These are phyloP conservation scores for Rhinolophus ferrumequinum DNA, from an alignment of 2,113 vertebrate species.

Conservation along the genomic window DNA sequence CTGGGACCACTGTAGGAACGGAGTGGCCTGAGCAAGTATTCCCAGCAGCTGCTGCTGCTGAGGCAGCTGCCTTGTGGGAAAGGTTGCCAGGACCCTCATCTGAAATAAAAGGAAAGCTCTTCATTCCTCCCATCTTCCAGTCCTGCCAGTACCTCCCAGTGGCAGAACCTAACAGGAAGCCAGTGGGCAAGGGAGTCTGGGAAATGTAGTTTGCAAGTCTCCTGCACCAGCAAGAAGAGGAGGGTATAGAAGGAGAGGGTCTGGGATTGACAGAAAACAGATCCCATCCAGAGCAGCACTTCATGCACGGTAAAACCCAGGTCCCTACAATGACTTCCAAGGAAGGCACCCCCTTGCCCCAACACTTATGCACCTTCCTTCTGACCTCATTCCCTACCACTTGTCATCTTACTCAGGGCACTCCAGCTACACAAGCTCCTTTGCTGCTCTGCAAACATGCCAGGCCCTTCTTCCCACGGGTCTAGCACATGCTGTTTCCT, in stretches of 20 bases:
- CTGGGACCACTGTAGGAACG: neutral
- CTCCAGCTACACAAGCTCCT: neutral
- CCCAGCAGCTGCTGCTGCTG: neutral
- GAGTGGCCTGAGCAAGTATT: neutral
- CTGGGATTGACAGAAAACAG: neutral
- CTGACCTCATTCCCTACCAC: neutral
- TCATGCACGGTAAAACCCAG: neutral
- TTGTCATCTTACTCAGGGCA: neutral
- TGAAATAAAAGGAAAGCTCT: neutral
- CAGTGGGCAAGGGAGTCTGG: neutral
- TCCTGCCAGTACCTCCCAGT: neutral
- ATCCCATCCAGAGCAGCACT: neutral
- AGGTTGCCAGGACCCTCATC: neutral
- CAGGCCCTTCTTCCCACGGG: neutral
- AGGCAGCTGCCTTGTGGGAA: neutral
- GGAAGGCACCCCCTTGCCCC: accelerated
- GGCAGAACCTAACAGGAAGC: neutral
- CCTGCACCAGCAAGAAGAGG: neutral
- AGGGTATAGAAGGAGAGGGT: no score
- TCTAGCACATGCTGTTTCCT: neutral
- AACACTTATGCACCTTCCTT: neutral
- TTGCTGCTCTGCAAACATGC: no score
- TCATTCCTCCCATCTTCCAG: neutral
- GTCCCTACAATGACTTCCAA: neutral
- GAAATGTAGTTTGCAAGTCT: neutral